These are phyloP conservation scores for Speoplatyrhinus poulsoni DNA, from an alignment of 2,113 vertebrate genomes.

Conservation along the genomic window DNA sequence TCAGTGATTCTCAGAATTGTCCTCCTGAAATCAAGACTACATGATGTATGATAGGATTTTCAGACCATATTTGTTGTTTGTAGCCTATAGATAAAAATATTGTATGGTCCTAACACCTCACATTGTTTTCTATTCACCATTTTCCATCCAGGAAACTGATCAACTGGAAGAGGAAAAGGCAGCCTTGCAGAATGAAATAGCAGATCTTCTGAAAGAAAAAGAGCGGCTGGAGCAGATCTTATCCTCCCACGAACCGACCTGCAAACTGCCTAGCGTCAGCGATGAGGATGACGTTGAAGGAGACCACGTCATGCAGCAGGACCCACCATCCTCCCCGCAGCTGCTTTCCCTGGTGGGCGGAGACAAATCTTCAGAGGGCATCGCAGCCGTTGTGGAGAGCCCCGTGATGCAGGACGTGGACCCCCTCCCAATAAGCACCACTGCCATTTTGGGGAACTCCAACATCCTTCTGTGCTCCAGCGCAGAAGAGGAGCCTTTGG, in stretches of 20 bases:
- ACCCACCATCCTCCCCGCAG: slow-evolving; percentile 78
- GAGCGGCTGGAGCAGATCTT: slow-evolving; percentile 90
- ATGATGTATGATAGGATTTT: slow-evolving; percentile 8
- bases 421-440: slow-evolving; percentile 45
- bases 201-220: slow-evolving; percentile 90
- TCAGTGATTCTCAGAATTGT: neutral
- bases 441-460: slow-evolving; percentile 78
- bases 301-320: slow-evolving; percentile 73
- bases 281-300: slow-evolving; percentile 46
- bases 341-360: slow-evolving; percentile 72
- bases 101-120: too few species aligned
- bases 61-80: neutral
- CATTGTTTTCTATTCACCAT: neutral
- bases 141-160: slow-evolving; percentile 86
- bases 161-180: slow-evolving; percentile 90
- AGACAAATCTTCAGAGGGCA: slow-evolving; percentile 47
- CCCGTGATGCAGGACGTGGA: slow-evolving; percentile 57
- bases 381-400: slow-evolving; percentile 27
- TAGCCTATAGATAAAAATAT: too few species aligned
- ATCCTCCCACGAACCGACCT: slow-evolving; percentile 85
- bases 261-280: slow-evolving; percentile 82
- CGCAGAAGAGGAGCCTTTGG: slow-evolving; percentile 79
- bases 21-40: neutral
- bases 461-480: slow-evolving; percentile 77
- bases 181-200: slow-evolving; percentile 85